Evolutionary conservation across 2,113 vertebrate species (phyloP).

Genomic region (Pao palembangensis): DNA sequence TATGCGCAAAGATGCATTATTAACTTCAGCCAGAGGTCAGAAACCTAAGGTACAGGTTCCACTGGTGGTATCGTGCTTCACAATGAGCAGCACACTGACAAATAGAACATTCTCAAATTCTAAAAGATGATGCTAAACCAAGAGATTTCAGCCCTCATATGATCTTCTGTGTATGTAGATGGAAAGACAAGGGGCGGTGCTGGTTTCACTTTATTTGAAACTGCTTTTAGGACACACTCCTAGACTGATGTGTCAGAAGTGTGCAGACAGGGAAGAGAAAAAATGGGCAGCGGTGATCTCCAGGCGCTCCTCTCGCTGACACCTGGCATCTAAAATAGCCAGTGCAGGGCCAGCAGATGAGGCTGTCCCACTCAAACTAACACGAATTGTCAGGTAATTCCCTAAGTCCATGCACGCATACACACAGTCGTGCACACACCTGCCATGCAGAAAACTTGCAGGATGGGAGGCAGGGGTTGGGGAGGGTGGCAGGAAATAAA

Average conservation of each 20-base stretch:
- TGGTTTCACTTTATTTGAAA: too few species aligned
- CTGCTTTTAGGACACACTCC: too few species aligned
- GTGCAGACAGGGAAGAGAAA: slow-evolving; percentile 7
- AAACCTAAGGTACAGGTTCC: too few species aligned
- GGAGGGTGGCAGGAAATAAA: slow-evolving; percentile 12
- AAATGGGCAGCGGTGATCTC: slow-evolving; percentile 26
- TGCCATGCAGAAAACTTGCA: slow-evolving; percentile 14
- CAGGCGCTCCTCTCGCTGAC: slow-evolving; percentile 40
- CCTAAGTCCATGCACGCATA: slow-evolving; percentile 20
- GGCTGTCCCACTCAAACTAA: slow-evolving; percentile 56
- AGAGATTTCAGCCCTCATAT: too few species aligned
- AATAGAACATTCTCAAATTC: too few species aligned
- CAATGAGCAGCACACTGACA: too few species aligned
- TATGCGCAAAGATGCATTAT: too few species aligned
- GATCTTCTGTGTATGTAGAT: too few species aligned
- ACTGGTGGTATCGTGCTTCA: too few species aligned
- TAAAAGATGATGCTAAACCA: too few species aligned
- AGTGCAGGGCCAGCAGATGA: slow-evolving; percentile 52
- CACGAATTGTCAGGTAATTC: slow-evolving; percentile 69
- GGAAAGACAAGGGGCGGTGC: too few species aligned
- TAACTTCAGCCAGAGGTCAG: too few species aligned
- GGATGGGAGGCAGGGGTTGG: slow-evolving; percentile 19
- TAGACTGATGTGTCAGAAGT: neutral
- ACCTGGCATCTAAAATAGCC: slow-evolving; percentile 50
- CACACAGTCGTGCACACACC: slow-evolving; percentile 23